Evolutionary conservation across 2,113 vertebrate genomes (phyloP).

Genomic region (Platanista minor): DNA sequence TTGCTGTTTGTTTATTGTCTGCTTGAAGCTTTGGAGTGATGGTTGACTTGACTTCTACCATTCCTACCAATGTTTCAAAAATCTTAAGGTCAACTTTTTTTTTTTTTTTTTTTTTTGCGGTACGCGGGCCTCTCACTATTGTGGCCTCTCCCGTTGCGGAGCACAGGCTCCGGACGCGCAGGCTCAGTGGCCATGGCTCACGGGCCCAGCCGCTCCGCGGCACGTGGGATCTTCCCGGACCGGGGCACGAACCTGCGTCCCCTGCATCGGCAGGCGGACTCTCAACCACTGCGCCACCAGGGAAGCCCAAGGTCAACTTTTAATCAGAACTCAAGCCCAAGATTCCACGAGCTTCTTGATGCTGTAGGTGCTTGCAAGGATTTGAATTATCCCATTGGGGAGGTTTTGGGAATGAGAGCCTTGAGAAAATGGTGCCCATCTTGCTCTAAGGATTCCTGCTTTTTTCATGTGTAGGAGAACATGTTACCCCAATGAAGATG

Average conservation of each 20-base stretch:
- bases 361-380: neutral
- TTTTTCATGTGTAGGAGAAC: neutral
- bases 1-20: neutral
- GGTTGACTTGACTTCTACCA: neutral
- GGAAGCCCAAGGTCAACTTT: neutral
- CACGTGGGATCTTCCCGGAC: too few species aligned
- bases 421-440: neutral
- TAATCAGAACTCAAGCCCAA: neutral
- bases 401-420: neutral
- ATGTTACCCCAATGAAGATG: neutral
- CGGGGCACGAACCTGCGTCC: neutral
- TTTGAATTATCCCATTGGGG: neutral
- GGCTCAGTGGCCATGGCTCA: too few species aligned
- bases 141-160: too few species aligned
- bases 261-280: neutral
- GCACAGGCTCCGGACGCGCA: too few species aligned
- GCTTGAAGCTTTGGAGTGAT: neutral
- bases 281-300: neutral
- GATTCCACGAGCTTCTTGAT: neutral
- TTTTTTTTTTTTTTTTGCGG: too few species aligned
- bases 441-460: neutral
- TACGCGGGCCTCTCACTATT: too few species aligned
- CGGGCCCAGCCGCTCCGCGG: too few species aligned
- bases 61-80: constrained; percentile 12
- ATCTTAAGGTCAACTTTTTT: neutral